Evolutionary conservation across 2,888 invertebrate species (phyloP), one percentile per base, ranked within the genome.

Genomic region (Nowickia ferox): DNA sequence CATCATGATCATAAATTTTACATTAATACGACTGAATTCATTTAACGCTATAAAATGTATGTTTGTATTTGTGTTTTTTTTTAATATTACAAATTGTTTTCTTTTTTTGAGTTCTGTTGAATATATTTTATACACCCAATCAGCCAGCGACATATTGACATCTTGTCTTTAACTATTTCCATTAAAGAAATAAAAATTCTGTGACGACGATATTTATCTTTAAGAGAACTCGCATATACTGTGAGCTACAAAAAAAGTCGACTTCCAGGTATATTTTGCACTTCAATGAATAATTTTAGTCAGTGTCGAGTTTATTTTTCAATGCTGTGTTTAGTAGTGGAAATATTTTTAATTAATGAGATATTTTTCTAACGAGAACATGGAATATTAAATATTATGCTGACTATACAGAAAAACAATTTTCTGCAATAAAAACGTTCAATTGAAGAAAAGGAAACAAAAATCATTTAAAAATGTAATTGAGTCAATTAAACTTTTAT

Each of bases 91-190:
- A n/a, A 17, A 13, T 15, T 19, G 1, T 9, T 51, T 17, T 72
- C 11, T 48, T 51, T 44, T 57, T 38, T 46, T n/a, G 1, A 13
- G 15, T 66, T 38, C 10, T 57, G 38, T 46, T 57, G 30, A 59
- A 55, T 51, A 66, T 75, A 61, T 44, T 61, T 82, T 78, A 30
- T 30, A 30, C 72, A 72, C 72, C 77, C 72, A 78, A n/a, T 78
- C 59, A 66, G 72, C 72, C 72, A 59, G 15, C 72, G 46, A 46
- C 44, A 59, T 77, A 75, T 76, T 76, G 77, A 83, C 77, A 83
- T 77, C 13, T 76, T 51, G 71, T 71, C 65, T 72, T 44, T 46
- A 72, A 77, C 82, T 65, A 69, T 71, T 57, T 46, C 30, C 46
- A 57, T 17, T 17, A 57, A 46, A 63, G 44, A 9, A 68, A 53